A percentile compares a stretch with the other conserved stretches of the same genome.
These are phyloP conservation scores for Microplitis manilae DNA, from an alignment of 2,888 invertebrate genomes.

Conservation along the genomic window DNA sequence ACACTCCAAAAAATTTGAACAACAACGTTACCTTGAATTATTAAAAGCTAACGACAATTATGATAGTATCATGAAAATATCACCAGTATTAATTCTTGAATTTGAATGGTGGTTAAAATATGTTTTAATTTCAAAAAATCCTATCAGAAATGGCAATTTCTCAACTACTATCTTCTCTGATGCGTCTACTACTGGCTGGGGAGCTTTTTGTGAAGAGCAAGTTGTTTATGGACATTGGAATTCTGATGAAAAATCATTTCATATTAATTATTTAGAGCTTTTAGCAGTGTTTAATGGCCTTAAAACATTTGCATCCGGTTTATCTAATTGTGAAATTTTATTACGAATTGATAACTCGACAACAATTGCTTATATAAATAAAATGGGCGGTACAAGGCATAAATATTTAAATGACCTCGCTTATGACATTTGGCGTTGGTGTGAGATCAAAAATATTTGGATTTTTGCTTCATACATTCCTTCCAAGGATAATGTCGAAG, in stretches of 20 bases:
- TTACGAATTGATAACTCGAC: conserved; percentile 43
- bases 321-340: conserved; percentile 34
- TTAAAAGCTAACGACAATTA: background rate
- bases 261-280: conserved; percentile 41
- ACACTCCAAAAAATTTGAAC: conserved; percentile 44
- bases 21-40: conserved; percentile 39
- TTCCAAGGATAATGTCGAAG: conserved; percentile 38
- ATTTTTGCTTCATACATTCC: conserved; percentile 41
- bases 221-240: conserved; percentile 31
- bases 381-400: conserved; percentile 40
- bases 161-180: conserved; percentile 23
- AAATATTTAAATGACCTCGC: conserved; percentile 29
- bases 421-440: conserved; percentile 44
- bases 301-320: conserved; percentile 37
- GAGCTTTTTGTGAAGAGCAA: conserved; percentile 8
- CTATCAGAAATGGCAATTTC: background rate
- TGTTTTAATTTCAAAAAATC: background rate
- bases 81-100: background rate
- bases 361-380: conserved; percentile 45
- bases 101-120: background rate
- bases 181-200: conserved; percentile 13
- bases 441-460: conserved; percentile 38
- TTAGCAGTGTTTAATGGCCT: conserved; percentile 41
- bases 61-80: conserved; percentile 13
- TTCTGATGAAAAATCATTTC: conserved; percentile 14